phyloP scores from a whole-genome alignment of 2,888 invertebrate species.

The Pterostichus niger region DNA sequence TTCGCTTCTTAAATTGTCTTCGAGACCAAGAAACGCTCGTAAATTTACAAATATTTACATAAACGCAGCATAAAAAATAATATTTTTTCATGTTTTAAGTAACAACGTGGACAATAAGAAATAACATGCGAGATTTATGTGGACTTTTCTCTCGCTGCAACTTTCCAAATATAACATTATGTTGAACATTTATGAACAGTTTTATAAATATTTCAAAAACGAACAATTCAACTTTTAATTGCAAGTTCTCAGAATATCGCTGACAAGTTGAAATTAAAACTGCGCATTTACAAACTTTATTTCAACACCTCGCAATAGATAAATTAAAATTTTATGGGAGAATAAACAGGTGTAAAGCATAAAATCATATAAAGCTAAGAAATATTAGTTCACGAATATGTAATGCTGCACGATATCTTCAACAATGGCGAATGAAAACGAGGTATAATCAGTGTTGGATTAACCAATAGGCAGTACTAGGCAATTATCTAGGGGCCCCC shows the following conservation, averaged over 20 bases:
- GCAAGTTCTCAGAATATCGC: background rate
- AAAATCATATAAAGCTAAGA: constrained; percentile 4
- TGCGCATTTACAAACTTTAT: constrained; percentile 9
- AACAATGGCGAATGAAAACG: background rate
- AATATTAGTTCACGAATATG: background rate
- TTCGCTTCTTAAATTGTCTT: constrained; percentile 14
- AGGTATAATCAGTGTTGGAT: background rate
- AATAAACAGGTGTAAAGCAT: background rate
- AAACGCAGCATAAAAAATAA: constrained; percentile 11
- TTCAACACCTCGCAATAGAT: background rate
- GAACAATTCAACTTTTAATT: constrained; percentile 15
- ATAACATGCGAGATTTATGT: constrained; percentile 11
- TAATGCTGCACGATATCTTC: background rate
- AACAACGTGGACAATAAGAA: constrained; percentile 6
- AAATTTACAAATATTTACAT: constrained; percentile 12
- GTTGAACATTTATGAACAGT: background rate
- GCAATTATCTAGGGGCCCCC: too few species aligned
- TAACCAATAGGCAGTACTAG: too few species aligned
- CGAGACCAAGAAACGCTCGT: constrained; percentile 12
- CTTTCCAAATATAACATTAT: constrained; percentile 11
- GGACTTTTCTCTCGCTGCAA: constrained; percentile 12
- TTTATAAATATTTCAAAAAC: background rate
- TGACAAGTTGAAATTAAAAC: background rate
- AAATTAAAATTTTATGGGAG: background rate
- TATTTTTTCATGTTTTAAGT: constrained; percentile 11